Conservation (phyloP, 1,140 invertebrate genomes). For the Drosophila kanapiae region DNA sequence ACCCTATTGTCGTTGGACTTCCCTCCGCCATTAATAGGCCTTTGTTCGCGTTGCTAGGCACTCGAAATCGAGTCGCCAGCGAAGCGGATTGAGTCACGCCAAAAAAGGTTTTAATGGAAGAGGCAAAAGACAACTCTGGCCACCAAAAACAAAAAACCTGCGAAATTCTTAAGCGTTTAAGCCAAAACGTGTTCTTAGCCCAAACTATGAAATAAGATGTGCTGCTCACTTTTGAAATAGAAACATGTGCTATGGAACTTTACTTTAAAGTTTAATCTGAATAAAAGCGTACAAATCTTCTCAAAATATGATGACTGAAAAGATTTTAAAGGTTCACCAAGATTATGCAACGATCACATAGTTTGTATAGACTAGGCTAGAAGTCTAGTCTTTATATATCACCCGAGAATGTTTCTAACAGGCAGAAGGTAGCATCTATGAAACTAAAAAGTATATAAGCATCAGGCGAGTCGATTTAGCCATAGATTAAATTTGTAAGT, state of each 20-base stretch:
- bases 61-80: background rate
- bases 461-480: too few species aligned
- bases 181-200: conserved; percentile 5
- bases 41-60: conserved; percentile 37
- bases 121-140: background rate
- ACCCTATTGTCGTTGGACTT: conserved; percentile 35
- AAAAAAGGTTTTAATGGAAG: background rate
- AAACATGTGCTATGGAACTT: background rate
- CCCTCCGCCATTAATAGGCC: conserved; percentile 7
- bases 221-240: background rate
- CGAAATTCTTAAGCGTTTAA: background rate
- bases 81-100: conserved; percentile 2
- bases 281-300: background rate
- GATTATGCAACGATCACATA: too few species aligned
- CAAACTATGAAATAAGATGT: background rate
- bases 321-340: background rate
- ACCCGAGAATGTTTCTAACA: too few species aligned
- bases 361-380: too few species aligned
- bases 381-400: too few species aligned
- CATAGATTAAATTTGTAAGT: too few species aligned
- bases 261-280: background rate
- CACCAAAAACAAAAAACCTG: background rate
- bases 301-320: background rate
- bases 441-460: too few species aligned
- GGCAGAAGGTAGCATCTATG: too few species aligned